Base-by-base conservation (phyloP, 2,797 vertebrate genomes). In the Percopsis omiscomaycus region DNA sequence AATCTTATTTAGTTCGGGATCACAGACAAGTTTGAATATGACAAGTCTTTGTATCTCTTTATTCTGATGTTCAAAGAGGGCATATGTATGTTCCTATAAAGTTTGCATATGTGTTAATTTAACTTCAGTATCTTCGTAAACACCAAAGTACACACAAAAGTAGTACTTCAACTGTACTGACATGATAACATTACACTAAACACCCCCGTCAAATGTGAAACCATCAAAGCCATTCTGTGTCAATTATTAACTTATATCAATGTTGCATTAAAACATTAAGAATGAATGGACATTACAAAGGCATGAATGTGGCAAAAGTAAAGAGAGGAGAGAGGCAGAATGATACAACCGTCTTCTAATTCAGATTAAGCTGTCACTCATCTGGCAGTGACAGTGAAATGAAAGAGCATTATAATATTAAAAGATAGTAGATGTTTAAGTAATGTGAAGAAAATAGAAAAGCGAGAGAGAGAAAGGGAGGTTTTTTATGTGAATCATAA, bases 211-310 rank as follows among this genome's bases (percentile, higher is more conserved):
- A 37, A 37, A 77, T 72, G 61, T 77, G 49, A 84, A 81, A 73
- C 56, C 46, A 69, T 77, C 75, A 71, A 63, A 69, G 69, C 71
- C 79, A 72, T 71, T 77, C 58, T 62, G 56, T 62, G 64, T 78
- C 68, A 70, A 71, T 83, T 84, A 86, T 88, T 86, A 68, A 81
- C 77, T 70, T 62, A 72, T 78, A 82, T 86, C 28, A 79, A 83
- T 85, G 82, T 78, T 87, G 71, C 83, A 86, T 84, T 74, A 68
- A 68, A 79, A 78, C 78, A 79, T 82, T 79, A 75, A 55, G 73
- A 57, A 84, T 84, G 71, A 85, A 87, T 86, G 22, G 22, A 22
- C 22, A 22, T 22, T 22, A 22, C 22, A 22, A 76, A 86, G 80
- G 56, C 71, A 84, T 86, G 66, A 83, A 66, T 54, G 69, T 29